These are phyloP conservation scores for Pomatostomus ruficeps DNA, from an alignment of 2,113 vertebrate species.

Conservation along the genomic window DNA sequence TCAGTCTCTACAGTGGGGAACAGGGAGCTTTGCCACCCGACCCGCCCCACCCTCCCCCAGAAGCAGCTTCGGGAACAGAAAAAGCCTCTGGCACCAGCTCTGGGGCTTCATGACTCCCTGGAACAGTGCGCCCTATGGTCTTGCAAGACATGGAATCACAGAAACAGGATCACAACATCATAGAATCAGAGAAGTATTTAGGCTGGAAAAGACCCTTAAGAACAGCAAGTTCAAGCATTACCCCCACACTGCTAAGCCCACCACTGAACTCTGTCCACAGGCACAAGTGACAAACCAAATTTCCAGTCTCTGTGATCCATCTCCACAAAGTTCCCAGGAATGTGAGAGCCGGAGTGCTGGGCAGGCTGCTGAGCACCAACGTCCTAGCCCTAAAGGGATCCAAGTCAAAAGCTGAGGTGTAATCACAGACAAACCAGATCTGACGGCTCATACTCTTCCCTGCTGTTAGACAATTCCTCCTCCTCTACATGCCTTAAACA, in stretches of 20 bases:
- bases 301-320: background rate
- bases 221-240: background rate
- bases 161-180: background rate
- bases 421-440: background rate
- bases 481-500: fast-evolving
- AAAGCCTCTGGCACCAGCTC: background rate
- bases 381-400: background rate
- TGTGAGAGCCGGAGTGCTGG: fast-evolving
- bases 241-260: background rate
- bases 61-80: too few relatives aligned
- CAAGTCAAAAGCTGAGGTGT: background rate
- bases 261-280: background rate
- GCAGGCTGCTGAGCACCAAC: fast-evolving
- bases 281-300: too few relatives aligned
- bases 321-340: background rate
- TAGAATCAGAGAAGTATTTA: too few relatives aligned
- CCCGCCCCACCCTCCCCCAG: too few relatives aligned
- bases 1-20: background rate
- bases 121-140: too few relatives aligned
- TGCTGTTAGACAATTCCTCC: background rate
- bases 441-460: fast-evolving
- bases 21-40: background rate
- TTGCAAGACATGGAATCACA: background rate
- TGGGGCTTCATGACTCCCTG: fast-evolving
- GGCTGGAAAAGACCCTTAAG: background rate